Percentiles rank a stretch among this genome's conserved stretches.
Evolutionary conservation across 2,797 vertebrate genomes (phyloP).

Genomic region (Anguilla obscura): DNA sequence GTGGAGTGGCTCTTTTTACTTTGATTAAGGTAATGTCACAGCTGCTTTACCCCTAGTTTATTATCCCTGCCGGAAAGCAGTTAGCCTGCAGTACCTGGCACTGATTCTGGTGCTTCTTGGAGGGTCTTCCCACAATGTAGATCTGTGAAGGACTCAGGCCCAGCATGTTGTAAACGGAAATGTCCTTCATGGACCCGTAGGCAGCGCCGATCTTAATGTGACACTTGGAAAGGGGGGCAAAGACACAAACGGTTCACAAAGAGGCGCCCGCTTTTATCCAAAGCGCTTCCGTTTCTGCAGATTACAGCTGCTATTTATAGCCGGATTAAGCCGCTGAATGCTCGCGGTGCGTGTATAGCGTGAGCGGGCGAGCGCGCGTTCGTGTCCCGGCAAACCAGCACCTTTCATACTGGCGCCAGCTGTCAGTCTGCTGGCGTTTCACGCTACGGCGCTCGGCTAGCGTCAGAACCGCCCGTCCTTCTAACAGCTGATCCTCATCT

Average conservation of each 20-base stretch:
- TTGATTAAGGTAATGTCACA: neutral
- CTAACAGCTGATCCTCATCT: neutral
- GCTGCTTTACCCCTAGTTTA: neutral
- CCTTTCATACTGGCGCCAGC: neutral
- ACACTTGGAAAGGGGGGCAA: conserved; percentile 65
- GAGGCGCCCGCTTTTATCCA: neutral
- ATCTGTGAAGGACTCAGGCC: conserved; percentile 87
- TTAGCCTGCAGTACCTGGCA: conserved; percentile 81
- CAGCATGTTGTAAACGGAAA: conserved; percentile 92
- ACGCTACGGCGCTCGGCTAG: neutral
- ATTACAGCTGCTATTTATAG: conserved; percentile 1
- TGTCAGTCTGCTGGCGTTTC: neutral
- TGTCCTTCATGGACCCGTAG: conserved; percentile 97
- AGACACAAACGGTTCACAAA: neutral
- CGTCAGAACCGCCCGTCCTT: neutral
- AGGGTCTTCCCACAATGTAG: conserved; percentile 93
- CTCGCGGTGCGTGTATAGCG: neutral
- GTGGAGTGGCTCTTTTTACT: neutral
- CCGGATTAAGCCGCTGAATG: neutral
- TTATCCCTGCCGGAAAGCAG: neutral
- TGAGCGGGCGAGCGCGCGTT: neutral
- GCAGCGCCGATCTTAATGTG: conserved; percentile 91
- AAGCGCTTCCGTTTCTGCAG: neutral
- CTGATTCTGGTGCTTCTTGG: conserved; percentile 94
- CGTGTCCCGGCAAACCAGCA: neutral